Evolutionary conservation across 2,797 vertebrate genomes (phyloP), one percentile per base, ranked within the genome.

Genomic region (Huso huso): DNA sequence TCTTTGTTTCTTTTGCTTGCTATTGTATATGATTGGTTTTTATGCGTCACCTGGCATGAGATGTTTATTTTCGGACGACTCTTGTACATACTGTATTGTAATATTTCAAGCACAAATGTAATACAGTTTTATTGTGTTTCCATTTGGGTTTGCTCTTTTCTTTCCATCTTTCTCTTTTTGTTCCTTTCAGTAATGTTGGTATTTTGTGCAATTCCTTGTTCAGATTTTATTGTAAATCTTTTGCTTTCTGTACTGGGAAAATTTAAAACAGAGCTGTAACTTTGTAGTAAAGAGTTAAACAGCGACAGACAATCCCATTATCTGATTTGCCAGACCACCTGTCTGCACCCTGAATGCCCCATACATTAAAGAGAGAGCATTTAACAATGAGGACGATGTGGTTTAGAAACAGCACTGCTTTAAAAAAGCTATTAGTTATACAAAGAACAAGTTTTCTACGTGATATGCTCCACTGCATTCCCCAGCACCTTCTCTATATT

Each of bases 81-180:
- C 88, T 85, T 98, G 95, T 97, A 97, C 83, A 97, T 95, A 97
- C 83, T 87, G 93, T 93, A 95, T 89, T 94, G 94, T 94, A 94
- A 94, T 92, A 93, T 93, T 92, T 92, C 90, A 95, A 94, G 91
- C 93, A 95, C 95, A 96, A 95, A 95, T 94, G 94, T 93, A 95
- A 98, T 95, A 98, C 94, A 98, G 92, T 96, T 98, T 95, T 95
- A 96, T 94, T 96, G 95, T 96, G 94, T 97, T 94, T 93, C 87
- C 76, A 82, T 82, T 90, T 82, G 88, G 90, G 81, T 88, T 85
- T 77, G 79, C 67, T 82, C 82, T 86, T 73, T 75, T 67, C 68
- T 37, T 37, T 5, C 37, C 37, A 77, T 75, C 65, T 70, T 75
- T 72, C 23, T 72, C 23, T 72, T 62, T 69, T 52, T 48, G 7